Conservation (phyloP, 2,113 vertebrate species). For the Brevimyrus niger region DNA sequence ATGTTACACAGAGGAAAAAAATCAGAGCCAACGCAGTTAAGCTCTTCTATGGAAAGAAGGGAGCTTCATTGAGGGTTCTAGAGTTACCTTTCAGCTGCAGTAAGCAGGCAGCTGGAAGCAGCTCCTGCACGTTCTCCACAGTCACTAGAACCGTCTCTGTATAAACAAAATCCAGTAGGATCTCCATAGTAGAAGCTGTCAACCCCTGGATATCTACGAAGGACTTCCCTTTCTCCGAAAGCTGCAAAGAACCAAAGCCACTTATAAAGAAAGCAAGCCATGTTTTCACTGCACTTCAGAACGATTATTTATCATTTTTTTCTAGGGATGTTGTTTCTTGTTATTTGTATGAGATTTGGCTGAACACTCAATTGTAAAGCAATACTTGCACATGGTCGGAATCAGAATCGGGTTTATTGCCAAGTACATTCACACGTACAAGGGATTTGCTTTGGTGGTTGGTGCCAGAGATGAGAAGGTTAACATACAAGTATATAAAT, state of each 20-base stretch:
- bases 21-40: not conserved
- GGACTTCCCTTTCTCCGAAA: slow-evolving; percentile 94
- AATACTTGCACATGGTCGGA: not conserved
- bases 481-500: too few relatives aligned
- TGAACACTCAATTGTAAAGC: not conserved
- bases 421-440: too few relatives aligned
- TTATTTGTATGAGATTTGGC: not conserved
- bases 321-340: not conserved
- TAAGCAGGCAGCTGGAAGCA: slow-evolving; percentile 90
- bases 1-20: not conserved
- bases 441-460: too few relatives aligned
- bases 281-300: not conserved
- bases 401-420: too few relatives aligned
- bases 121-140: slow-evolving; percentile 93
- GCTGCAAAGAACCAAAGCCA: slow-evolving; percentile 50
- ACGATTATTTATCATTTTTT: not conserved
- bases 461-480: too few relatives aligned
- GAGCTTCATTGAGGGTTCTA: not conserved
- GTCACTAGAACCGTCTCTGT: slow-evolving; percentile 96
- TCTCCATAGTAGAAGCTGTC: slow-evolving; percentile 96
- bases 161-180: slow-evolving; percentile 94
- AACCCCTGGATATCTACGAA: slow-evolving; percentile 95
- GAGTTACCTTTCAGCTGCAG: slow-evolving; percentile 91
- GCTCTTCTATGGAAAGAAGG: not conserved
- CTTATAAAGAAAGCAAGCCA: not conserved